phyloP scores from a whole-genome alignment of 2,797 vertebrate genomes.

The Sardinella longiceps region DNA sequence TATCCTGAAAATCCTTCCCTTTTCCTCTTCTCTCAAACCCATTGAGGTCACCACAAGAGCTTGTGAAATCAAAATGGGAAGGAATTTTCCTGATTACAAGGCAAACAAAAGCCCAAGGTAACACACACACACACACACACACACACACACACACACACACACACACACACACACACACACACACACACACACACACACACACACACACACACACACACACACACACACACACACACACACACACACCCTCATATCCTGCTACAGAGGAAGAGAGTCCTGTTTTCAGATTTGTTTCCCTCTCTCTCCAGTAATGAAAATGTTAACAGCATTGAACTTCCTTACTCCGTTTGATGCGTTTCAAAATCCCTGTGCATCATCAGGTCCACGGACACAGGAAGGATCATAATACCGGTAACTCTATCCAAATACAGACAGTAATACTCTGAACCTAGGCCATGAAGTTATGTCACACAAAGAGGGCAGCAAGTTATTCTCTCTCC shows the following conservation, averaged over 20 bases:
- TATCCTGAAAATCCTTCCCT: constrained; percentile 50
- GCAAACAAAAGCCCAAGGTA: constrained; percentile 46
- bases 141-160: neutral
- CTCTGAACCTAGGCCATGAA: neutral
- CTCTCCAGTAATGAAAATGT: neutral
- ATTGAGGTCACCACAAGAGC: constrained; percentile 29
- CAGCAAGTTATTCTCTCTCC: neutral
- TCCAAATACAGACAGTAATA: neutral
- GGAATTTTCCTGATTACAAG: constrained; percentile 46
- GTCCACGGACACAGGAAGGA: neutral
- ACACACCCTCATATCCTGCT: constrained; percentile 40
- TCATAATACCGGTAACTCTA: neutral
- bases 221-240: neutral
- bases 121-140: constrained; percentile 13
- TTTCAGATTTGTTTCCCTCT: neutral
- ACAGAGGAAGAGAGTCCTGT: constrained; percentile 27
- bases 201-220: neutral
- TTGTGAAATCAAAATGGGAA: constrained; percentile 43
- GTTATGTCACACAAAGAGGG: neutral
- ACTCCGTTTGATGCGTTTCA: neutral
- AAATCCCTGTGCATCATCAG: constrained; percentile 6
- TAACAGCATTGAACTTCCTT: neutral
- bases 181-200: too few relatives aligned
- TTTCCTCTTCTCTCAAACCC: constrained; percentile 38
- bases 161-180: constrained; percentile 31